Evolutionary conservation across 2,113 vertebrate genomes (phyloP), one percentile per base, ranked within the genome.

Genomic region (Neofelis nebulosa): DNA sequence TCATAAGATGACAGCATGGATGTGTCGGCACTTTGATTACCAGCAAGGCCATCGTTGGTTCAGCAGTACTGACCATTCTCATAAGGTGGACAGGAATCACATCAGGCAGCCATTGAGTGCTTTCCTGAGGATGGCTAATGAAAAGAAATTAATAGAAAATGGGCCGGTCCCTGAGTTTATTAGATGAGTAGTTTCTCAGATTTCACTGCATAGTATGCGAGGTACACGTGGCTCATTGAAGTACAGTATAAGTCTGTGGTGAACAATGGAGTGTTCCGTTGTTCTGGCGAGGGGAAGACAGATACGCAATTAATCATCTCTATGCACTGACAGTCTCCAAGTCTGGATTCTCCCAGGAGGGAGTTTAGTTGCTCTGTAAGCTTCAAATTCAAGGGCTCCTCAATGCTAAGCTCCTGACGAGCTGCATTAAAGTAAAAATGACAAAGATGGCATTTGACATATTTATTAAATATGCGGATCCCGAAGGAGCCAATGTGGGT

Each of bases 301-400:
- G 98, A 98, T 76, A 97, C 93, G 96, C 98, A 98, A 98, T 98
- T 98, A 97, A 98, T 99, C 98, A 99, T 99, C 98, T 98, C 98
- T 96, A 97, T 97, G 98, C 93, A 93, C 96, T 96, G 98, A 98
- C 98, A 98, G 96, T 98, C 97, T 98, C 97, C 84, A 94, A 94
- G 85, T 97, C 98, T 98, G 89, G 86, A 98, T 76, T 94, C 94
- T 98, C 98, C 97, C 98, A 97, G 71, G 98, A 98, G 97, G 96
- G 97, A 98, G 95, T 97, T 99, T 98, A 99, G 99, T 99, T 98
- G 98, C 98, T 98, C 98, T 97, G 84, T 98, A 99, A 99, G 98
- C 98, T 98, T 98, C 98, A 98, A 94, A 98, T 97, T 98, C 98
- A 98, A 98, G 98, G 98, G 97, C 98, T 98, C 98, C 98, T 99